Conservation (phyloP, 2,797 vertebrate species). For the Alauda arvensis region DNA sequence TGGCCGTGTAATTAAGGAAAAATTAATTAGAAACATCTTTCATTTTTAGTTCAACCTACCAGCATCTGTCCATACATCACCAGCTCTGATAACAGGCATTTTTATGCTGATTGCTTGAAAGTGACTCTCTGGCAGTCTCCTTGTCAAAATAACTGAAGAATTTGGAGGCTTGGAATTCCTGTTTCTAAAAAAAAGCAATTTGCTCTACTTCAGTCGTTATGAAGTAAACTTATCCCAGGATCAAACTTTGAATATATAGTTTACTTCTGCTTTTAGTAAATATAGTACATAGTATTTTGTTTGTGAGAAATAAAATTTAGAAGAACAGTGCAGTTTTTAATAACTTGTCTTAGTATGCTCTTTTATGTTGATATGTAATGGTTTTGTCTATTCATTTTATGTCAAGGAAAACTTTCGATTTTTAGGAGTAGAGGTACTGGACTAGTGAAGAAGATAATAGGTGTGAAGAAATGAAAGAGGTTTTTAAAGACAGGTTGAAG, state of each 20-base stretch:
- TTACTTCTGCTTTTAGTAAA: not conserved
- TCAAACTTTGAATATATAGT: not conserved
- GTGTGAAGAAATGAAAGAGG: not conserved
- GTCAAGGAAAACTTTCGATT: not conserved
- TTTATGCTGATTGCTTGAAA: not conserved
- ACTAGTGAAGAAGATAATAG: not conserved
- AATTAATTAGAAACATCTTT: not conserved
- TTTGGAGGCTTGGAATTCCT: not conserved
- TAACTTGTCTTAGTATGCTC: not conserved
- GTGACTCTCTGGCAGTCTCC: not conserved
- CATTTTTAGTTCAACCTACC: not conserved
- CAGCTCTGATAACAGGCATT: not conserved
- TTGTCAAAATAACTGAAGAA: not conserved
- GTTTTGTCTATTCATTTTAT: not conserved
- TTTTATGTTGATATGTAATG: not conserved
- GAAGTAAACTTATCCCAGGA: not conserved
- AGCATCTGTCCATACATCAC: not conserved
- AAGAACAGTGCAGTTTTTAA: not conserved
- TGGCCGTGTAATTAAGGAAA: not conserved
- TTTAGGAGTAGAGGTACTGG: not conserved
- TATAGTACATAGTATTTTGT: not conserved
- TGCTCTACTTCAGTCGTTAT: not conserved
- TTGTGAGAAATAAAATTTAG: not conserved
- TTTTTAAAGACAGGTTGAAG: not conserved
- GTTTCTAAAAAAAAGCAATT: not conserved